Percentiles rank a stretch among this genome's conserved stretches.
phyloP scores from a whole-genome alignment of 2,888 invertebrate genomes.

The Volucella zonaria region DNA sequence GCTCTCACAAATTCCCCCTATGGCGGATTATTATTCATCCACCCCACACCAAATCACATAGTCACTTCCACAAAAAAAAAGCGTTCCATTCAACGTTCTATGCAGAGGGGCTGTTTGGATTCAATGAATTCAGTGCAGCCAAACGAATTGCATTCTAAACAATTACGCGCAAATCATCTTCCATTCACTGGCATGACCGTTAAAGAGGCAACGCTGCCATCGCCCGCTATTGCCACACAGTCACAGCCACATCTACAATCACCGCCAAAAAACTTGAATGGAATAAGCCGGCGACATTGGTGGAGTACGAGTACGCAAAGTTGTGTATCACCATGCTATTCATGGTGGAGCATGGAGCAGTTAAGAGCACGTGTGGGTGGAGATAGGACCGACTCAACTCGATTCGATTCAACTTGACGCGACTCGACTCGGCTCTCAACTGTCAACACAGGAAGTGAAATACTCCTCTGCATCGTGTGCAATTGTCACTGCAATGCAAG shows the following conservation, averaged over 20 bases:
- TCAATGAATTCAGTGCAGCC: conserved; percentile 52
- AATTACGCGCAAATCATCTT: conserved; percentile 73
- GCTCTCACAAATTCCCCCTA: not conserved
- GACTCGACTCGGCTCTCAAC: conserved; percentile 33
- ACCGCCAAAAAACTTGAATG: conserved; percentile 43
- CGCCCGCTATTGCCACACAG: conserved; percentile 14
- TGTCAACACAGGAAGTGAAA: conserved; percentile 74
- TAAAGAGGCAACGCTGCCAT: conserved; percentile 39
- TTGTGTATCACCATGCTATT: conserved; percentile 12
- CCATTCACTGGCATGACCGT: conserved; percentile 64
- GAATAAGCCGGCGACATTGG: conserved; percentile 14
- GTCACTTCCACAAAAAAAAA: conserved; percentile 6
- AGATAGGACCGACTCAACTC: conserved; percentile 15
- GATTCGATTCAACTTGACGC: too few relatives aligned
- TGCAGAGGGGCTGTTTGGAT: conserved; percentile 15
- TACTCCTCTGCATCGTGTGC: conserved; percentile 71
- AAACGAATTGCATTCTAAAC: conserved; percentile 73
- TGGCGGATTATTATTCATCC: too few relatives aligned
- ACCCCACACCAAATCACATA: conserved; percentile 45
- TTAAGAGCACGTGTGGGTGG: conserved; percentile 31
- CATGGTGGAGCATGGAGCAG: conserved; percentile 24
- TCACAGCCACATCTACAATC: too few relatives aligned
- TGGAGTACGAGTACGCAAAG: not conserved
- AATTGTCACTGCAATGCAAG: conserved; percentile 71
- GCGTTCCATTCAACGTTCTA: conserved; percentile 14